A percentile compares a stretch with the other conserved stretches of the same genome.
These are phyloP conservation scores for Eueremaeus valkanovi DNA, from an alignment of 2,888 invertebrate species.

Conservation along the genomic window DNA sequence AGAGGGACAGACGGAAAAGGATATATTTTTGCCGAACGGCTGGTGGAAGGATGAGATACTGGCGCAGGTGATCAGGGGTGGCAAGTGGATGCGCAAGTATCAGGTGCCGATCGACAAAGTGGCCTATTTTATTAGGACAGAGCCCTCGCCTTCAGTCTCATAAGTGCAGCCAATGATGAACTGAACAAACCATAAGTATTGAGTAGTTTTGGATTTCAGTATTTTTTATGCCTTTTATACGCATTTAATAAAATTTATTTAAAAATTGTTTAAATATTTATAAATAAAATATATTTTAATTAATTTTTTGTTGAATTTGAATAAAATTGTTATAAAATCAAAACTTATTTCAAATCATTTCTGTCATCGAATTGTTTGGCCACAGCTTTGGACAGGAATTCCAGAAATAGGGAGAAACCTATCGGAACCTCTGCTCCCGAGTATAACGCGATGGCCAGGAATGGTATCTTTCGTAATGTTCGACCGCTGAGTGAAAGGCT, in stretches of 20 bases:
- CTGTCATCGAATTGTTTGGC: conserved; percentile 44
- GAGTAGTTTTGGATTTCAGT: neutral
- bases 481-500: conserved; percentile 76
- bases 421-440: conserved; percentile 37
- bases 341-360: conserved; percentile 36
- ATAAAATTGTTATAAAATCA: neutral
- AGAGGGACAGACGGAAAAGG: conserved; percentile 65
- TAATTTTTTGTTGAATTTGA: neutral
- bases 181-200: neutral
- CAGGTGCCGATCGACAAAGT: conserved; percentile 46
- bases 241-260: neutral
- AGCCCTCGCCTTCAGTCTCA: conserved; percentile 35
- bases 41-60: conserved; percentile 91
- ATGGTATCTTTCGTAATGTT: conserved; percentile 78
- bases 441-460: conserved; percentile 61
- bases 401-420: conserved; percentile 41
- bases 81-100: conserved; percentile 84
- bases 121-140: conserved; percentile 48
- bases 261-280: neutral
- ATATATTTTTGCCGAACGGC: conserved; percentile 80
- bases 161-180: too few relatives aligned
- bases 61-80: conserved; percentile 73
- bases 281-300: neutral
- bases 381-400: conserved; percentile 44
- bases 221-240: conserved; percentile 12